Percentiles rank a stretch among this genome's conserved stretches.
phyloP scores from a whole-genome alignment of 2,113 vertebrate species.

The Sturnira hondurensis region DNA sequence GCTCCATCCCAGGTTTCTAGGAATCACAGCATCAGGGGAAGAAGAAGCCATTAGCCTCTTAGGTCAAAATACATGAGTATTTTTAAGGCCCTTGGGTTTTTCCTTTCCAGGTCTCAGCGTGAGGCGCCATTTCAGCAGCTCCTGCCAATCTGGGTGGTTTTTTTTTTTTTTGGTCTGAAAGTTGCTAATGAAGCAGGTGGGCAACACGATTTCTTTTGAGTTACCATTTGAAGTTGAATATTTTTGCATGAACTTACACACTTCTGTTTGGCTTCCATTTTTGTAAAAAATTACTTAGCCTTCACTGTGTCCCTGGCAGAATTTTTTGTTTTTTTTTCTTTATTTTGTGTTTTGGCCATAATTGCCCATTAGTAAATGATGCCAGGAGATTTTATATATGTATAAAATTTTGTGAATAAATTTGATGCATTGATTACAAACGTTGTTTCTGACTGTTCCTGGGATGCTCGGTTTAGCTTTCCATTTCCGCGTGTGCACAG shows the following conservation, averaged over 20 bases:
- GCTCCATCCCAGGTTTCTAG: not conserved
- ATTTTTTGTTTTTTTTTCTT: not conserved
- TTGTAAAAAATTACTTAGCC: not conserved
- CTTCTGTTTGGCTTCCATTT: not conserved
- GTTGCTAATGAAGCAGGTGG: not conserved
- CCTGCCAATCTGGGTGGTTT: not conserved
- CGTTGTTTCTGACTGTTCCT: not conserved
- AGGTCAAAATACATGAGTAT: slow-evolving; percentile 24
- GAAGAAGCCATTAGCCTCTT: not conserved
- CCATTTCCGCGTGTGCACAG: not conserved
- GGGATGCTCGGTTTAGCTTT: not conserved
- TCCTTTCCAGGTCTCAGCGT: not conserved
- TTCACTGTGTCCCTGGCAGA: not conserved
- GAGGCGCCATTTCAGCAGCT: not conserved
- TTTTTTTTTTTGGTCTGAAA: not conserved
- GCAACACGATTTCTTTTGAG: not conserved
- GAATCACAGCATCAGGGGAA: not conserved
- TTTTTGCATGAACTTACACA: not conserved
- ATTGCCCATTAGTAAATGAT: not conserved
- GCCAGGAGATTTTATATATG: not conserved
- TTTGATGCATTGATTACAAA: not conserved
- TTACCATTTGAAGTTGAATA: not conserved
- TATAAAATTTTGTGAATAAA: not conserved
- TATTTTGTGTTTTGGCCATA: not conserved
- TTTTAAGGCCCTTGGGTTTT: not conserved